These are phyloP conservation scores for Harpagoxenus sublaevis DNA, from an alignment of 2,888 invertebrate species.

Conservation along the genomic window DNA sequence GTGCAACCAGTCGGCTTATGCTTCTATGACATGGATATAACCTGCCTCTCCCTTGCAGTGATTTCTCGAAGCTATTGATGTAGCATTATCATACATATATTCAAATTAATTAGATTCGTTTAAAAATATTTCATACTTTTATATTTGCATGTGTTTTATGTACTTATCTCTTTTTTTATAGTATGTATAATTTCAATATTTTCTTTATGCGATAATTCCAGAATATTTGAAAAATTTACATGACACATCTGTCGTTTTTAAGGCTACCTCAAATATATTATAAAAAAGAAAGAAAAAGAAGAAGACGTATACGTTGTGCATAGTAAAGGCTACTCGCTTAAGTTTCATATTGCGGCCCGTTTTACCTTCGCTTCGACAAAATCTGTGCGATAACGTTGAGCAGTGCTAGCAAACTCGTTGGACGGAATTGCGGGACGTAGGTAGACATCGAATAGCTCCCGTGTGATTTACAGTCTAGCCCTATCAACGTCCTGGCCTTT, in stretches of 20 bases:
- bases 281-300: neutral
- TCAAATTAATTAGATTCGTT: neutral
- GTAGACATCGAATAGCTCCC: slow-evolving; percentile 64
- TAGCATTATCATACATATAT: neutral
- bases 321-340: neutral
- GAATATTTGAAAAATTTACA: neutral
- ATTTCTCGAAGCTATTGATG: neutral
- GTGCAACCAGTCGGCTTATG: slow-evolving; percentile 36
- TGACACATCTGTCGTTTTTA: neutral
- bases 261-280: neutral
- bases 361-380: slow-evolving; percentile 9
- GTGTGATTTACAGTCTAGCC: slow-evolving; percentile 74
- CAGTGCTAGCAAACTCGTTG: slow-evolving; percentile 44
- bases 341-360: neutral
- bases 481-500: slow-evolving; percentile 71
- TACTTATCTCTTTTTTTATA: neutral
- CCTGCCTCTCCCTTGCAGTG: slow-evolving; percentile 20
- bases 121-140: neutral
- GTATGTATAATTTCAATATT: neutral
- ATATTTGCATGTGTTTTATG: neutral
- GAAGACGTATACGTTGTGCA: neutral
- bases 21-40: slow-evolving; percentile 43
- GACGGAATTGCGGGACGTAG: slow-evolving; percentile 53
- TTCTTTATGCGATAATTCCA: neutral
- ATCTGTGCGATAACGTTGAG: slow-evolving; percentile 52